Evolutionary conservation across 2,797 vertebrate species (phyloP), one percentile per base, ranked within the genome.

Genomic region (Apogon hyalosoma): DNA sequence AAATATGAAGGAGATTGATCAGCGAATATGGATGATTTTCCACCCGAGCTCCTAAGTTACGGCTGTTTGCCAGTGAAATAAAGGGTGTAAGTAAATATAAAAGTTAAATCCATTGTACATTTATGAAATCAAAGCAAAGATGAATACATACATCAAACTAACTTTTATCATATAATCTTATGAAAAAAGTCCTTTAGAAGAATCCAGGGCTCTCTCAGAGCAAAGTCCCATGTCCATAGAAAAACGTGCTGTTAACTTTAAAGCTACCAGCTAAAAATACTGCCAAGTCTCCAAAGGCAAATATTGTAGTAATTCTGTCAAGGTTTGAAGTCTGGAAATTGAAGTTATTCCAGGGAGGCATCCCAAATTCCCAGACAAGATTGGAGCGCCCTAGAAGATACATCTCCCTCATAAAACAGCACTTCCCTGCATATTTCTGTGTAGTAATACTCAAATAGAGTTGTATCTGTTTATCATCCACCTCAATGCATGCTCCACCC

Each of bases 381-480:
- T 57, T 38, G 38, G 16, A 56, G 49, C 31, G 31, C 4, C 38
- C 39, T 40, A 28, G 62, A 45, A 73, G 16, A 11, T 10, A 41
- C 7, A 48, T 18, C 33, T 55, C 31, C 15, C 61, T 33, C 70
- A 75, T 84, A 64, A 82, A 77, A 66, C 60, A 16, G 57, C 11
- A 57, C 45, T 75, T 69, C 21, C 46, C 39, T 72, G 33, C 47
- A 68, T 60, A 57, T 79, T 69, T 63, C 21, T 73, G 9, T 18
- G 19, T 21, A 73, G 69, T 67, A 60, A 69, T 62, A 47, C 63
- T 65, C 14, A 63, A 77, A 77, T 14, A 55, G 54, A 79, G 69
- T 69, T 83, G 67, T 74, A 58, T 89, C 73, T 77, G 67, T 87
- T 85, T 88, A 79, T 69, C 48, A 63, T 79, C 75, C 67, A 80